Evolutionary conservation across 2,113 vertebrate genomes (phyloP).

Genomic region (Toxostoma redivivum): DNA sequence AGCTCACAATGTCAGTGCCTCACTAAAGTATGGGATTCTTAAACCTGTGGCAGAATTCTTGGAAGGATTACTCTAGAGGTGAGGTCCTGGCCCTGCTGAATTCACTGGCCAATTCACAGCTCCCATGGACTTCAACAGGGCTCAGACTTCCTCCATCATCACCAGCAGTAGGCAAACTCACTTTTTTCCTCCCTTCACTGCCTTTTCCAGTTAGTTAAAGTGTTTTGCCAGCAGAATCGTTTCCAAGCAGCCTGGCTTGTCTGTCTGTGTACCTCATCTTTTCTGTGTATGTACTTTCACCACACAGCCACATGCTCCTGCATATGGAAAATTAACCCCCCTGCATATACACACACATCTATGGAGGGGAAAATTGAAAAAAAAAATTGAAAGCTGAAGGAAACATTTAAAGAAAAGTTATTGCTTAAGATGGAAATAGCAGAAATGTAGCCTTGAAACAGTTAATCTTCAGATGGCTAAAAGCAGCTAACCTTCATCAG

Average conservation of each 20-base stretch:
- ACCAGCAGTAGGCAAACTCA: not conserved
- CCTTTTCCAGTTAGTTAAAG: not conserved
- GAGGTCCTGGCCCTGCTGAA: not conserved
- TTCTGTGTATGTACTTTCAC: not conserved
- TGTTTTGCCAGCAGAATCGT: not conserved
- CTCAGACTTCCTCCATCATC: not conserved
- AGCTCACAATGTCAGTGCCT: fast-evolving
- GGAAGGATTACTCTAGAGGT: not conserved
- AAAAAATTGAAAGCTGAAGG: not conserved
- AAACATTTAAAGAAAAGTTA: slow-evolving; percentile 23
- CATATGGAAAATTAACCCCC: not conserved
- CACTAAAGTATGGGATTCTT: not conserved
- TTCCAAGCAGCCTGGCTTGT: not conserved
- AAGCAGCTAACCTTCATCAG: slow-evolving; percentile 16
- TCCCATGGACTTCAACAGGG: not conserved
- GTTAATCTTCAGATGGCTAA: not conserved
- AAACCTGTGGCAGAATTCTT: not conserved
- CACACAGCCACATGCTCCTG: not conserved
- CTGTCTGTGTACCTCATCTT: not conserved
- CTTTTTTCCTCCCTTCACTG: not conserved
- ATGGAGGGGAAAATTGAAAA: not conserved
- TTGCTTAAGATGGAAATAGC: not conserved
- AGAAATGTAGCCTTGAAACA: not conserved
- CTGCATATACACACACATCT: not conserved
- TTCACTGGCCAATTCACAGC: not conserved